Evolutionary conservation across 2,113 vertebrate species (phyloP), one percentile per base, ranked within the genome.

Genomic region (Phalacrocorax brasilianus): DNA sequence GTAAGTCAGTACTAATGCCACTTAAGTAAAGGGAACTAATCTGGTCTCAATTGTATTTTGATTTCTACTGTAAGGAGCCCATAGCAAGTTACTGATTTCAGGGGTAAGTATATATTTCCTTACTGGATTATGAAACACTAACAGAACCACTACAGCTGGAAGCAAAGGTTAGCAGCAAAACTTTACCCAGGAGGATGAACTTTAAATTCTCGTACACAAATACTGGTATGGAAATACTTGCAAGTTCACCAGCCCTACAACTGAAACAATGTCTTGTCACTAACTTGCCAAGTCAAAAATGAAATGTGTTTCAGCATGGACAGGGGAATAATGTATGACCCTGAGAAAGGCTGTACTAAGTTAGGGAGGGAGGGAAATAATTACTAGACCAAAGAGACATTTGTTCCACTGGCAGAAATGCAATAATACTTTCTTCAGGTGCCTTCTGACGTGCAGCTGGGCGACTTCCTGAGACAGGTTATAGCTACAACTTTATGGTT

Each of bases 1-100:
- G 30, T 71, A 78, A 78, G 74, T 93, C 32, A 75, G 22, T 78
- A 50, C 20, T 87, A 89, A 94, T 82, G 66, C 65, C 9, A 55
- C 26, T 55, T 89, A 94, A 95, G 77, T 93, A 88, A 89, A 91
- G 68, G 70, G 55, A 85, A 85, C 87, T 96, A 89, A 91, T 93
- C 49, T 92, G 62, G 10, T 78, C 28, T 47, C 84, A 67, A 70
- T 35, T 93, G 21, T 85, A 14, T 85, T 94, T 90, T 79, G 40
- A 76, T 66, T 95, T 92, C 32, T 15, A 16, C 40, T 42, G 6
- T 68, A 40, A 79, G 40, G n/a, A 89, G 26, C 26, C 61, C 35
- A 22, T 72, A 81, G 53, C 14, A 65, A 90, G 42, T 52, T 21
- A n/a, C 4, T 53, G 35, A 50, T 81, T 85, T 72, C 26, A 28